Percentiles rank a stretch among this genome's conserved stretches.
phyloP scores from a whole-genome alignment of 1,140 invertebrate species.

The Hirudo medicinalis region DNA sequence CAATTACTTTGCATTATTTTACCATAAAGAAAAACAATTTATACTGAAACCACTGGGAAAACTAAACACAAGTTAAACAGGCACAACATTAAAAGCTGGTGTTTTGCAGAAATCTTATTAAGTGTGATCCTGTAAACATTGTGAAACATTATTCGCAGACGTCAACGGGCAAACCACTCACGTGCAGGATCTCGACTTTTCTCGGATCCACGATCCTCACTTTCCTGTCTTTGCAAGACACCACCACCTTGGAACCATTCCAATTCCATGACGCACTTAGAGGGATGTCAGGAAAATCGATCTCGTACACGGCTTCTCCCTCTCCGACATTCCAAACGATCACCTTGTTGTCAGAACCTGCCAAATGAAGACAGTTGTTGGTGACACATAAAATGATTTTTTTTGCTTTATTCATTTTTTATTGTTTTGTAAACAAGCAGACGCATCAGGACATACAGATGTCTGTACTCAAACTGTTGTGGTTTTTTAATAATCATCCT shows the following conservation, averaged over 20 bases:
- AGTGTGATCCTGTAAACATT: neutral
- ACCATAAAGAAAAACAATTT: too few species aligned
- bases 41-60: too few species aligned
- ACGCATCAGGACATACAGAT: too few species aligned
- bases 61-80: too few species aligned
- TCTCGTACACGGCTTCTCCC: slow-evolving; percentile 31
- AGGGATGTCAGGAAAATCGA: slow-evolving; percentile 34
- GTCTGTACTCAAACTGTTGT: too few species aligned
- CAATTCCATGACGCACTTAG: slow-evolving; percentile 35
- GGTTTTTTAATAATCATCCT: too few species aligned
- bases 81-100: too few species aligned
- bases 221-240: slow-evolving; percentile 39
- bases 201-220: slow-evolving; percentile 35
- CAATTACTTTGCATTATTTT: too few species aligned
- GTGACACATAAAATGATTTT: too few species aligned
- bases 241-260: slow-evolving; percentile 35
- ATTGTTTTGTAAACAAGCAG: too few species aligned
- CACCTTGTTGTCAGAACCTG: slow-evolving; percentile 53
- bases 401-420: too few species aligned
- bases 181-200: slow-evolving; percentile 32
- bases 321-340: slow-evolving; percentile 39
- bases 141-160: neutral
- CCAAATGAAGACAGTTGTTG: slow-evolving; percentile 9
- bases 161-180: slow-evolving; percentile 16
- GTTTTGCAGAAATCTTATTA: too few species aligned